Base-by-base conservation (phyloP, 1,140 invertebrate genomes). In the Megathymus violae region DNA sequence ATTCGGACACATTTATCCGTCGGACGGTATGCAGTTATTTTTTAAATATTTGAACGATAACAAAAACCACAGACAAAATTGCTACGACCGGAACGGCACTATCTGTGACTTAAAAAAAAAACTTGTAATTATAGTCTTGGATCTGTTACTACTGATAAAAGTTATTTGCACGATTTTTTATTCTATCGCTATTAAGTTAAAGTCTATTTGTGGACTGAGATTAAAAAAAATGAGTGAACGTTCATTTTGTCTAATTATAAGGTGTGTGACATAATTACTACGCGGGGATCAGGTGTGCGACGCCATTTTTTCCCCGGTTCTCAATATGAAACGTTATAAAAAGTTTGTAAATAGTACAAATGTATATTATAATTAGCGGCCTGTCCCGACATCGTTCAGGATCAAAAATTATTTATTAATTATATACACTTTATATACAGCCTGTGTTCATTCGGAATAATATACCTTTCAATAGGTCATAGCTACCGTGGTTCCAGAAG, bases 251-350 rank as follows among this genome's bases (percentile, higher is more conserved):
- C 69, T 87, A 85, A 85, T 87, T 83, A 75, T 69, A 73, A 64
- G 70, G 58, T 82, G 59, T 74, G 67, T 76, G 82, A 87, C 80
- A 83, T 83, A 87, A 85, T 87, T 85, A 80, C 82, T 67, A 50
- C 48, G 62, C 51, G 56, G 48, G 58, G 62, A 66, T 68, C 65
- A 68, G 51, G 62, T 71, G 65, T 67, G 62, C 65, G 68, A 47
- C 52, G 50, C 59, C 59, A 61, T 71, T 69, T 78, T 78, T 70
- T 68, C 69, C 67, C n/a, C n/a, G n/a, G 64, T 40, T 63, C 22
- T 48, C 58, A 43, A 60, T 36, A 40, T 14, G 31, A 34, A 14
- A 60, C 64, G 19, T 13, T n/a, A n/a, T n/a, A n/a, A n/a, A n/a
- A n/a, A n/a, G n/a, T n/a, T n/a, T n/a, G n/a, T n/a, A n/a, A n/a